Conservation (phyloP, 1,140 invertebrate species). For the Penaeus japonicus region DNA sequence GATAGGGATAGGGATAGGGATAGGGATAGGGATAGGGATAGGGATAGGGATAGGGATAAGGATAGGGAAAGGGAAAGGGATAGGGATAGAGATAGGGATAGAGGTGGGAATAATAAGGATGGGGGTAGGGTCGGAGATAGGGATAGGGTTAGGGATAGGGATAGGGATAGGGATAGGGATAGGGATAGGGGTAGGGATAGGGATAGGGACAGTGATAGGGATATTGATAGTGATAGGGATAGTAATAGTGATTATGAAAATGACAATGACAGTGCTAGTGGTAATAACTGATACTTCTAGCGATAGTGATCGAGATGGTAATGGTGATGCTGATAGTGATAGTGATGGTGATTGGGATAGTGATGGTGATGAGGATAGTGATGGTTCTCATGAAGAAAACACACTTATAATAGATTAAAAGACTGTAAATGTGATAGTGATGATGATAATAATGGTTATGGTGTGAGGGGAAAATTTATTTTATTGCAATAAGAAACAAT, state of each 20-base stretch:
- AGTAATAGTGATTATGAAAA: too few relatives aligned
- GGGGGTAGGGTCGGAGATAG: background rate
- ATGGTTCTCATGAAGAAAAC: background rate
- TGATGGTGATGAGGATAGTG: too few relatives aligned
- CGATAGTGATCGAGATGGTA: constrained; percentile 11
- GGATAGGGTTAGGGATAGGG: background rate
- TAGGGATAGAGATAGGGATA: background rate
- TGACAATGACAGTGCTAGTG: too few relatives aligned
- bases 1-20: too few relatives aligned
- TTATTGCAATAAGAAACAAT: background rate
- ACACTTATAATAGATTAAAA: too few relatives aligned
- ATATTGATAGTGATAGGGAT: background rate
- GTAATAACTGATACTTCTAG: too few relatives aligned
- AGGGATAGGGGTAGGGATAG: background rate
- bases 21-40: background rate
- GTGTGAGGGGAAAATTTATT: background rate
- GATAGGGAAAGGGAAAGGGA: background rate
- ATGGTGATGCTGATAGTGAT: background rate
- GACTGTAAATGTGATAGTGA: too few relatives aligned
- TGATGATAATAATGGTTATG: background rate
- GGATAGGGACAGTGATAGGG: background rate
- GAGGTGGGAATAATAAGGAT: background rate
- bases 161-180: background rate
- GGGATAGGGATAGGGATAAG: background rate
- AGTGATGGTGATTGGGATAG: background rate